Evolutionary conservation across 1,140 invertebrate genomes (phyloP).

Genomic region (Drosophila nigromelanica): DNA sequence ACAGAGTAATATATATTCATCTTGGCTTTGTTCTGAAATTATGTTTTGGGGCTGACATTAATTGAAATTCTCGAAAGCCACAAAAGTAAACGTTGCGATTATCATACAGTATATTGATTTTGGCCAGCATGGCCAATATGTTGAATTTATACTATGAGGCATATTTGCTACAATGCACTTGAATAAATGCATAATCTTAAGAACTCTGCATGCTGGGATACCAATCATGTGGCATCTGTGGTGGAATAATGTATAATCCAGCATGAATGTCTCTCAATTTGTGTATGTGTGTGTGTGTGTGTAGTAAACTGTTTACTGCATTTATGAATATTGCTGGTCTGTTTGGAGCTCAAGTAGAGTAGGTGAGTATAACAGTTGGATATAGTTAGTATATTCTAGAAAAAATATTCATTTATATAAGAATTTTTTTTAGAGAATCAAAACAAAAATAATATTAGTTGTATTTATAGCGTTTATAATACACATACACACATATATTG

Average conservation of each 20-base stretch:
- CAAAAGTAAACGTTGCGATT: conserved; percentile 40
- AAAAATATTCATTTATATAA: background rate
- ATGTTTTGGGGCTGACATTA: conserved; percentile 34
- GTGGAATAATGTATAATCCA: conserved; percentile 37
- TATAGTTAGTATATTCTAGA: background rate
- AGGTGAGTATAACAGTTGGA: background rate
- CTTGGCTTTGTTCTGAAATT: conserved; percentile 7
- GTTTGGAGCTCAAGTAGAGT: background rate
- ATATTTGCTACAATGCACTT: conserved; percentile 56
- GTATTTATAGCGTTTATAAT: conserved; percentile 54
- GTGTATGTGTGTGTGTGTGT: background rate
- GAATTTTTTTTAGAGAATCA: conserved; percentile 33
- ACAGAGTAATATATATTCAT: conserved; percentile 22
- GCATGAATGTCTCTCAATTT: background rate
- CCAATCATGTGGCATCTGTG: conserved; percentile 25
- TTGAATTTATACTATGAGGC: conserved; percentile 9
- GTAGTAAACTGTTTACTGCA: conserved; percentile 9
- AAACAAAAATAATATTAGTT: conserved; percentile 19
- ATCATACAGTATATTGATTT: conserved; percentile 46
- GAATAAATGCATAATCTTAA: conserved; percentile 66
- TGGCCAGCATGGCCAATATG: background rate
- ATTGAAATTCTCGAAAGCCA: conserved; percentile 51
- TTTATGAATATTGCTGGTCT: conserved; percentile 16
- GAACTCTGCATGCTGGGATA: background rate
- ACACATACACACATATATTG: conserved; percentile 77